Evolutionary conservation across 2,797 vertebrate species (phyloP).

Genomic region (Coranthus polyacanthus): DNA sequence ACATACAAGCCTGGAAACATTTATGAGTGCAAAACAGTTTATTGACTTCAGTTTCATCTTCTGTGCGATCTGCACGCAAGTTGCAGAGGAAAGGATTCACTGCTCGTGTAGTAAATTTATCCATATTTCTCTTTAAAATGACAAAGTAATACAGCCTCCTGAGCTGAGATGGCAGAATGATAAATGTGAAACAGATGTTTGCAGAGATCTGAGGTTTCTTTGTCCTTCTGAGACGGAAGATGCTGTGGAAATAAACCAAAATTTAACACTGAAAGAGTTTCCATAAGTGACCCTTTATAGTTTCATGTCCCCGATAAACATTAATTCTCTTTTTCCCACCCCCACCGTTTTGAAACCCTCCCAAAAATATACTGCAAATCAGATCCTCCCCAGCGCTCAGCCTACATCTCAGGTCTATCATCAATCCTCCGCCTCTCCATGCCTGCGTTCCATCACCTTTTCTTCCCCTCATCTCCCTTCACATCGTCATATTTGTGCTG

Average conservation of each 20-base stretch:
- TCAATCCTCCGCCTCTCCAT: slow-evolving; percentile 4
- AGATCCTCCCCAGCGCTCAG: neutral
- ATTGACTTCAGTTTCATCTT: slow-evolving; percentile 11
- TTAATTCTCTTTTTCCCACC: neutral
- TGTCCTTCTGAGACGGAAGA: slow-evolving; percentile 6
- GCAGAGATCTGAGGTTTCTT: slow-evolving; percentile 10
- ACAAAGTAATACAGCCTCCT: slow-evolving; percentile 1
- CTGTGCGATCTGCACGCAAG: no score
- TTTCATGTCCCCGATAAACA: slow-evolving; percentile 10
- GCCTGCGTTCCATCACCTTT: no score
- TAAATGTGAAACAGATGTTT: slow-evolving; percentile 23
- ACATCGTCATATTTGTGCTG: no score
- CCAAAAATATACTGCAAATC: no score
- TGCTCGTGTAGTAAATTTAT: slow-evolving; percentile 17
- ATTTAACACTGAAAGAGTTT: neutral
- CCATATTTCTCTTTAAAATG: slow-evolving; percentile 26
- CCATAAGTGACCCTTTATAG: slow-evolving; percentile 1
- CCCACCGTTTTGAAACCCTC: no score
- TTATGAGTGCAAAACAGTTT: neutral
- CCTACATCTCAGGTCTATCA: slow-evolving; percentile 20
- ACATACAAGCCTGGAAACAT: no score
- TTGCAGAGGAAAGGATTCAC: neutral
- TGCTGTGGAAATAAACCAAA: slow-evolving; percentile 29
- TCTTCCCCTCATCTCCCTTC: no score
- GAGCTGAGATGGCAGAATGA: slow-evolving; percentile 5